Evolutionary conservation across 64 coral and sea anemone genomes (phyloP).

Genomic region (Exaiptasia diaphana): DNA sequence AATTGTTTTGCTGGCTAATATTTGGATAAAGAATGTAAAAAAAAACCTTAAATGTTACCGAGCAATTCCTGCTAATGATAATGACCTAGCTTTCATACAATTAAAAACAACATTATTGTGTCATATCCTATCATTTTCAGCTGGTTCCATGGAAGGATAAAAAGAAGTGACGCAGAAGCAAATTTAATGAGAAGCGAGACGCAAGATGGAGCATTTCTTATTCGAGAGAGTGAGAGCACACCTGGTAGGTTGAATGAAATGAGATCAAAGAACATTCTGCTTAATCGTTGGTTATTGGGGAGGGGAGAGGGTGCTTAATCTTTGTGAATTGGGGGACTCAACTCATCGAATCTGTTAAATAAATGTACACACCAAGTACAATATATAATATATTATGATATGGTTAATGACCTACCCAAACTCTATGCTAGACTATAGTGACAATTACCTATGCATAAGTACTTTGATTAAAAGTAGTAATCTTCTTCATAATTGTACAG

Average conservation of each 20-base stretch:
- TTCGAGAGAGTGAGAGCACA: constrained; percentile 79
- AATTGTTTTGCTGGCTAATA: no score
- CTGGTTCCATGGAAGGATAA: constrained; percentile 80
- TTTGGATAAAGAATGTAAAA: neutral
- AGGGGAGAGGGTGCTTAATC: neutral
- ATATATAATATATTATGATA: no score
- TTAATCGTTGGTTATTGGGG: neutral
- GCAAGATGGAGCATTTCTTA: constrained; percentile 72
- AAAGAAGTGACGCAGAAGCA: constrained; percentile 50
- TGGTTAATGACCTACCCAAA: neutral
- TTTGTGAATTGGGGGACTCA: neutral
- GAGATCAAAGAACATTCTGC: neutral
- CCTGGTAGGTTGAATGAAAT: constrained; percentile 45
- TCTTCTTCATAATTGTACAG: neutral
- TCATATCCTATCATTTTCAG: neutral
- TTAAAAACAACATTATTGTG: neutral
- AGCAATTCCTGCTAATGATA: neutral
- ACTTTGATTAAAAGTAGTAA: neutral
- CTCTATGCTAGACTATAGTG: neutral
- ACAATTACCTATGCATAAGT: neutral
- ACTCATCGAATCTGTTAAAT: no score
- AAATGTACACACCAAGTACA: no score
- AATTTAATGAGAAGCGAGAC: constrained; percentile 52
- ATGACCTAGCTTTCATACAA: neutral
- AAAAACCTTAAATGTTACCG: neutral